phyloP scores from a whole-genome alignment of 2,797 vertebrate species.

The Hirundo rustica region DNA sequence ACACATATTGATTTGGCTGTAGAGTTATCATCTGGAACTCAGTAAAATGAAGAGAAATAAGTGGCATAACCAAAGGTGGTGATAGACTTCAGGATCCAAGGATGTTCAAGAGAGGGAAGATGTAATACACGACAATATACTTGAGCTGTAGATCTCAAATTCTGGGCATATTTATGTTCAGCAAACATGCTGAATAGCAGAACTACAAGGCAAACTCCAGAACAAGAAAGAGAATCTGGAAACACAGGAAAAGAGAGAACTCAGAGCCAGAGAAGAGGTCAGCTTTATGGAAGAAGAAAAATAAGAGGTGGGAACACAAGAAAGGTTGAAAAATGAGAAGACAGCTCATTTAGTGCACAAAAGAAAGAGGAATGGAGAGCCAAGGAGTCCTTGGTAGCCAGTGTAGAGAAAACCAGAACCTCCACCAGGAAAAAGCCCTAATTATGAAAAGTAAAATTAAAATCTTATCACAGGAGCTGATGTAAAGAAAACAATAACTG shows the following conservation, averaged over 20 bases:
- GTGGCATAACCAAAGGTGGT: neutral
- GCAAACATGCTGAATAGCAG: neutral
- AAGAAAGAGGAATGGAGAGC: neutral
- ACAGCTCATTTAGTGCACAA: neutral
- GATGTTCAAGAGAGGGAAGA: neutral
- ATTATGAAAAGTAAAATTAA: neutral
- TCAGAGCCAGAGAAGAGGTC: neutral
- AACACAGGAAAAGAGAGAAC: neutral
- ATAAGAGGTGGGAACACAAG: neutral
- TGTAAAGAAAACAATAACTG: neutral
- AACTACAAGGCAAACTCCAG: neutral
- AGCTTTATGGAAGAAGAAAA: neutral
- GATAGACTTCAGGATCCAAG: neutral
- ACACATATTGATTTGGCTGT: neutral
- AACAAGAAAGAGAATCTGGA: neutral
- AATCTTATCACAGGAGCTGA: neutral
- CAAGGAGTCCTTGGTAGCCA: neutral
- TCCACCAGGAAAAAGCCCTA: neutral
- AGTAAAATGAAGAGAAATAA: neutral
- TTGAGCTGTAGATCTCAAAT: neutral
- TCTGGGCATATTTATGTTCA: neutral
- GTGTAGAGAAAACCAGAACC: neutral
- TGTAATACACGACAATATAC: neutral
- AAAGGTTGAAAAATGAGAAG: neutral
- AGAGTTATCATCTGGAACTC: neutral